These are phyloP conservation scores for Danaus plexippus DNA, from an alignment of 1,140 invertebrate genomes.

Conservation along the genomic window DNA sequence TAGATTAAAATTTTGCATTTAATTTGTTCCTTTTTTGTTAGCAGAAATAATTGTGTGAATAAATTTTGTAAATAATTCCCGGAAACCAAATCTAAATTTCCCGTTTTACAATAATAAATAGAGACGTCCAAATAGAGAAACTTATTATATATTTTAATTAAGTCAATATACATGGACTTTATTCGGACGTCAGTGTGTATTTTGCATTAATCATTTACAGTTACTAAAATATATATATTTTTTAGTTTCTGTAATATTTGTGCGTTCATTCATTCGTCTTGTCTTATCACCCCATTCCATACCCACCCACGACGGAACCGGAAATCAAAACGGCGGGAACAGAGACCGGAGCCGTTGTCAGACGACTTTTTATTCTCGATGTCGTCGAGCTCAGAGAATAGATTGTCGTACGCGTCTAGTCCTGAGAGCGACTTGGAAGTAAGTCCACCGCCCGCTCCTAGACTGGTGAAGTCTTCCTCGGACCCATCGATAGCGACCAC, in stretches of 20 bases:
- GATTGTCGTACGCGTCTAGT: conserved; percentile 95
- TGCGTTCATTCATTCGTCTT: conserved; percentile 69
- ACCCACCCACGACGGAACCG: conserved; percentile 57
- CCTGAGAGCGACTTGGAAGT: conserved; percentile 95
- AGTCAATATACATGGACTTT: conserved; percentile 9
- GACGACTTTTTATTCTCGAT: conserved; percentile 99
- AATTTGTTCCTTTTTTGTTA: too few species aligned
- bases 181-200: conserved; percentile 42
- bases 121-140: conserved; percentile 40
- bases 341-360: conserved; percentile 83
- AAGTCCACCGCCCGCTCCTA: conserved; percentile 80
- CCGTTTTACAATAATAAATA: conserved; percentile 31
- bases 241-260: conserved; percentile 59
- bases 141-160: conserved; percentile 2
- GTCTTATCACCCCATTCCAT: conserved; percentile 67
- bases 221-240: conserved; percentile 41
- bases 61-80: conserved; percentile 42
- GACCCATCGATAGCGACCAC: conserved; percentile 83
- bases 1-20: too few species aligned
- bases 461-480: conserved; percentile 87
- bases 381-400: conserved; percentile 82
- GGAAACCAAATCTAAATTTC: conserved; percentile 53
- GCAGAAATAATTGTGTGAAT: conserved; percentile 12
- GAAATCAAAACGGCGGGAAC: conserved; percentile 35
- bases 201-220: conserved; percentile 64